Evolutionary conservation across 2,113 vertebrate species (phyloP).

Genomic region (Collichthys lucidus): DNA sequence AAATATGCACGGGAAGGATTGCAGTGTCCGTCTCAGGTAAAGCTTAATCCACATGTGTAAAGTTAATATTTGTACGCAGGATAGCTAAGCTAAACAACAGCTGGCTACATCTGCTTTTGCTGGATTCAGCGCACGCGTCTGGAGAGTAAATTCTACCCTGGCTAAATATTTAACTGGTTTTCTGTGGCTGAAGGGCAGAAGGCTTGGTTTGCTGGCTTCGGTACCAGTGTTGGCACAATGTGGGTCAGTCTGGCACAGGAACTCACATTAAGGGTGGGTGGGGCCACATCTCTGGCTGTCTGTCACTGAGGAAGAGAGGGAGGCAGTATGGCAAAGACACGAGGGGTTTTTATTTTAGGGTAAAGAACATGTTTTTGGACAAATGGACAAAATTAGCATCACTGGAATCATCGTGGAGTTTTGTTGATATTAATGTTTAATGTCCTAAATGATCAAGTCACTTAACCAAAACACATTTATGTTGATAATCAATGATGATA

Average conservation of each 20-base stretch:
- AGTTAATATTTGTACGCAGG: slow-evolving; percentile 32
- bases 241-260: slow-evolving; percentile 61
- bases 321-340: slow-evolving; percentile 18
- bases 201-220: slow-evolving; percentile 52
- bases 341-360: slow-evolving; percentile 18
- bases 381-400: background rate
- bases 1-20: slow-evolving; percentile 30
- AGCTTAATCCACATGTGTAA: slow-evolving; percentile 38
- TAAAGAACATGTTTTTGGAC: background rate
- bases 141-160: slow-evolving; percentile 36
- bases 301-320: slow-evolving; percentile 27
- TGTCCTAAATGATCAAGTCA: background rate
- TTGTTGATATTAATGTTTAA: background rate
- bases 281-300: slow-evolving; percentile 32
- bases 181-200: slow-evolving; percentile 59
- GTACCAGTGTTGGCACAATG: slow-evolving; percentile 55
- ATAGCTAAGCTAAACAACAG: slow-evolving; percentile 54
- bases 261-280: slow-evolving; percentile 55
- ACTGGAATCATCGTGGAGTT: background rate
- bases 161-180: slow-evolving; percentile 60
- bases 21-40: background rate
- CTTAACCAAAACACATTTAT: too few relatives aligned
- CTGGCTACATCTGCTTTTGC: slow-evolving; percentile 66
- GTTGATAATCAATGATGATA: background rate
- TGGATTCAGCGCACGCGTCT: slow-evolving; percentile 37